Evolutionary conservation across 2,888 invertebrate species (phyloP), one percentile per base, ranked within the genome.

Genomic region (Rhagonycha fulva): DNA sequence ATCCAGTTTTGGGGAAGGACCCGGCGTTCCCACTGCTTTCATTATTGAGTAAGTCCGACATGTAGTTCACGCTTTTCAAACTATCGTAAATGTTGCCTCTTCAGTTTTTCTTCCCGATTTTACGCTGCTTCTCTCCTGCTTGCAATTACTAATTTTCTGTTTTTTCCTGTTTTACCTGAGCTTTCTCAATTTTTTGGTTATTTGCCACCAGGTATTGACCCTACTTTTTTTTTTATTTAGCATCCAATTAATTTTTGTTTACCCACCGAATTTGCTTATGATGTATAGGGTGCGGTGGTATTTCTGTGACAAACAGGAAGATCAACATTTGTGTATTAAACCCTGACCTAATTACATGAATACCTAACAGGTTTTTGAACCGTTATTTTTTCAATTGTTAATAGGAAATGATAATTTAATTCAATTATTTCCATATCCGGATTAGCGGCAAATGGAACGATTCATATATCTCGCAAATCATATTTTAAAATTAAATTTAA

Each of bases 1-100:
- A 61, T 12, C 61, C 62, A 69, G 61, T 24, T 67, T 73, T 68
- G 72, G 62, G 19, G 28, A 32, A 67, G 26, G 68, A 72, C 47
- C 73, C 73, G 73, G 73, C 68, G 72, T 68, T 69, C 73, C 68
- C 73, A 60, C 19, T 26, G 30, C 28, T 69, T 61, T 14, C 68
- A 68, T 60, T 62, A 70, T 70, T 62, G 70, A 62, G 62, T 62
- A 70, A 62, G 70, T 70, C 47, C 47, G 70, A 70, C 62, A 62
- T 62, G 62, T 62, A 70, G 62, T 30, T 70, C 70, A 70, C 62
- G 70, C 70, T 72, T 63, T 72, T 30, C n/a, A 66, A 14, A 24
- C 24, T 67, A 23, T 47, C 47, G 0, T 19, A 66, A 19, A 10
- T 61, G 62, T 24, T 62, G 60, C 30, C 24, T 30, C 30, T 23